Evolutionary conservation across 2,888 invertebrate species (phyloP).

Genomic region (Steromphala cineraria): DNA sequence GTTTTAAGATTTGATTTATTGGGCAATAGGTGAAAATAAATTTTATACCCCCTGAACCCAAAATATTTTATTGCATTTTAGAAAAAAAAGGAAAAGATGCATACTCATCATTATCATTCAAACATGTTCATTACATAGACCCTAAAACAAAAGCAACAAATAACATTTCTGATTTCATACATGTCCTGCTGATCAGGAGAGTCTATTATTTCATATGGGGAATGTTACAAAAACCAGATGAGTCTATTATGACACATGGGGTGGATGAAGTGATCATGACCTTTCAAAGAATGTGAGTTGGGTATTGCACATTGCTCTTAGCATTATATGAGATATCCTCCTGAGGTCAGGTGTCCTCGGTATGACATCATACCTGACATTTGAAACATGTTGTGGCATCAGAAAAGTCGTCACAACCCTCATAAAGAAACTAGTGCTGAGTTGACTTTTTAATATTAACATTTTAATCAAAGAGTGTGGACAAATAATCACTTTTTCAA

Average conservation of each 20-base stretch:
- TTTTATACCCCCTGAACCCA: no score
- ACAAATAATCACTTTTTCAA: no score
- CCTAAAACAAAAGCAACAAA: background rate
- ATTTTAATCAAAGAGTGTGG: no score
- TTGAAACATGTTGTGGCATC: background rate
- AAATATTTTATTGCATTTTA: no score
- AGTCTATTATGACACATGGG: background rate
- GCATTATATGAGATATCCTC: background rate
- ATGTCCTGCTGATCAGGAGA: background rate
- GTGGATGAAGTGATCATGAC: background rate
- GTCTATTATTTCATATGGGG: slow-evolving; percentile 5
- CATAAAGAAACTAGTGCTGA: no score
- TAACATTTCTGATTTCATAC: background rate
- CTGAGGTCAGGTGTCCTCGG: background rate
- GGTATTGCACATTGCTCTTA: background rate
- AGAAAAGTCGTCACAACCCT: background rate
- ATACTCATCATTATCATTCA: no score
- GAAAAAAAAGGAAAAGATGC: no score
- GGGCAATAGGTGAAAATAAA: no score
- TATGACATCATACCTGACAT: background rate
- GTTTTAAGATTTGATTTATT: no score
- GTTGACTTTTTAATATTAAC: no score
- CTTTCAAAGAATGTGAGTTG: background rate
- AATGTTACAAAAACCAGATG: background rate
- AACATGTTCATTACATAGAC: no score